phyloP scores from a whole-genome alignment of 2,888 invertebrate species.

The Tuberolachnus salignus region DNA sequence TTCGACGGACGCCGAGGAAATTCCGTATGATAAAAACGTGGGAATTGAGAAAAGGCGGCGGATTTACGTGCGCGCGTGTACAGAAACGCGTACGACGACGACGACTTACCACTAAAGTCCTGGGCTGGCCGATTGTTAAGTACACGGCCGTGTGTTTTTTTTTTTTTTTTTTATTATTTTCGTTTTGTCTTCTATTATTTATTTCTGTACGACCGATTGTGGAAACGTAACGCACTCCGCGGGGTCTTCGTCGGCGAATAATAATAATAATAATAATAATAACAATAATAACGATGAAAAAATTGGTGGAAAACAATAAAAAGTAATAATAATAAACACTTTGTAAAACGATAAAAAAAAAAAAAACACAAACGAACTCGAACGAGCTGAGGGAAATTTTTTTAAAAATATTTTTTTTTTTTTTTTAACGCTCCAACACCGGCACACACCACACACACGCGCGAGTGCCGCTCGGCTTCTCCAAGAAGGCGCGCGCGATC shows the following conservation, averaged over 20 bases:
- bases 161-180: conserved; percentile 7
- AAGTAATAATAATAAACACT: conserved; percentile 12
- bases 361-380: too few relatives aligned
- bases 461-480: too few relatives aligned
- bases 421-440: too few relatives aligned
- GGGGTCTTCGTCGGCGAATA: conserved; percentile 23
- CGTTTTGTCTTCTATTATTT: not conserved
- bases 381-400: too few relatives aligned
- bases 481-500: too few relatives aligned
- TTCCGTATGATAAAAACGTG: conserved; percentile 54
- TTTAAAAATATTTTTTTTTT: too few relatives aligned
- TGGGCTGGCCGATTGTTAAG: not conserved
- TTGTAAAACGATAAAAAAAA: too few relatives aligned
- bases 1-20: conserved; percentile 34
- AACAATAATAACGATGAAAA: too few relatives aligned
- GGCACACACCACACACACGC: too few relatives aligned
- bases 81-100: not conserved
- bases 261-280: too few relatives aligned
- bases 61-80: conserved; percentile 1
- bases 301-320: not conserved
- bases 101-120: conserved; percentile 49
- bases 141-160: conserved; percentile 11
- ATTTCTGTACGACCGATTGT: not conserved
- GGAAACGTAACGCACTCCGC: conserved; percentile 37
- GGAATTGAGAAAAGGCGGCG: too few relatives aligned